Evolutionary conservation across 2,797 vertebrate species (phyloP), one percentile per base, ranked within the genome.

Genomic region (Spinus pinus): DNA sequence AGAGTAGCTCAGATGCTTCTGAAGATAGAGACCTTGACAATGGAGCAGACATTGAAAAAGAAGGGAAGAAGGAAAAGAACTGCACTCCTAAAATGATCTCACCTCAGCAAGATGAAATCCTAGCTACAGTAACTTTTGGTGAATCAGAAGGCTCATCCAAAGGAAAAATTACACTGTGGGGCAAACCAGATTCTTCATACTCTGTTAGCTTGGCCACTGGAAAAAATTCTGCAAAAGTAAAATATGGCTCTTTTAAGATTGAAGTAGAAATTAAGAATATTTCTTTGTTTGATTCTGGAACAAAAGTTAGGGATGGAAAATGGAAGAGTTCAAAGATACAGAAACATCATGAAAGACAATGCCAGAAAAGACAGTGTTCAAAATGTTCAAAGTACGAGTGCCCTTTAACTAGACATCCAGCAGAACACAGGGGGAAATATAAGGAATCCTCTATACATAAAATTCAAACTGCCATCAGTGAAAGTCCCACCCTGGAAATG

Each of bases 261-360:
- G 98, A 98, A 78, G 84, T 98, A 54, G 98, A 99, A 97, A 97
- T 99, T 71, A 98, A 97, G 60, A 98, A 98, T 70, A 84, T 92
- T 42, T 77, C 94, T 37, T 95, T 93, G 21, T 92, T 70, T 84
- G 96, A 97, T 85, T 82, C 94, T 57, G 97, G 91, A 93, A 97
- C 92, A 42, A 96, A 96, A 1, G 70, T 96, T 81, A 65, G 96
- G 35, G 77, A 97, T 60, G 87, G 93, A 57, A 98, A 97, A 96
- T 93, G 73, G 28, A 96, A 94, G 62, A 73, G 46, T 28, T 82
- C 93, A 46, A 98, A 97, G 22, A 96, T 92, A 54, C 89, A 74
- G 41, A 94, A 93, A 46, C 1, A 0, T 62, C 81, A 83, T 61
- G 69, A 94, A 73, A 95, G 92, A 28, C 86, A 81, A 19, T 57